These are phyloP conservation scores for Argopecten irradians DNA, from an alignment of 1,140 invertebrate genomes.

Conservation along the genomic window DNA sequence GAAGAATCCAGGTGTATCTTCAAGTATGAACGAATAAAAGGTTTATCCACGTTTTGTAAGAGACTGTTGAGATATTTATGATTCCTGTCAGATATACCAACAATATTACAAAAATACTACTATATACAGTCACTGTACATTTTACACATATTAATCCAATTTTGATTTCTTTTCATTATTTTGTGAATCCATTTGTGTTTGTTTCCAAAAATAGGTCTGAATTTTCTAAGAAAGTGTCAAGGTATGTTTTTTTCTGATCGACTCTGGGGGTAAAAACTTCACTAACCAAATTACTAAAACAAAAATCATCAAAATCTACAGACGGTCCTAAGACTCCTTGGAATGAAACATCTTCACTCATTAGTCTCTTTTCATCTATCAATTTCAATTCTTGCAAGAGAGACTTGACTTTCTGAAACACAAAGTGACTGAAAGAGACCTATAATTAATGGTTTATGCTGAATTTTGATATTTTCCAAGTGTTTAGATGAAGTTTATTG, in stretches of 20 bases:
- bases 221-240: conserved; percentile 44
- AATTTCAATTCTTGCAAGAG: too few species aligned
- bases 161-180: neutral
- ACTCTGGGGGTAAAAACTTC: conserved; percentile 7
- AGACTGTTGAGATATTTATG: too few species aligned
- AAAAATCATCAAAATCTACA: neutral
- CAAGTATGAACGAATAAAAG: too few species aligned
- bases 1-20: too few species aligned
- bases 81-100: neutral
- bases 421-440: neutral
- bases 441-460: neutral
- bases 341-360: neutral
- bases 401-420: neutral
- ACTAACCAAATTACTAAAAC: neutral
- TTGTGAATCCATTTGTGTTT: neutral
- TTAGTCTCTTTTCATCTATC: too few species aligned
- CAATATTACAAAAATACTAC: neutral
- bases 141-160: neutral
- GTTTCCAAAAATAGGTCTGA: conserved; percentile 36
- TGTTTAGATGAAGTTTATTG: neutral
- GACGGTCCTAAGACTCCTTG: neutral
- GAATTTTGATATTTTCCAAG: neutral
- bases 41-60: too few species aligned
- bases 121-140: neutral
- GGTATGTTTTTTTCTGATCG: conserved; percentile 38